These are phyloP conservation scores for Auanema freiburgensis DNA, from an alignment of 2,888 invertebrate genomes.

Conservation along the genomic window DNA sequence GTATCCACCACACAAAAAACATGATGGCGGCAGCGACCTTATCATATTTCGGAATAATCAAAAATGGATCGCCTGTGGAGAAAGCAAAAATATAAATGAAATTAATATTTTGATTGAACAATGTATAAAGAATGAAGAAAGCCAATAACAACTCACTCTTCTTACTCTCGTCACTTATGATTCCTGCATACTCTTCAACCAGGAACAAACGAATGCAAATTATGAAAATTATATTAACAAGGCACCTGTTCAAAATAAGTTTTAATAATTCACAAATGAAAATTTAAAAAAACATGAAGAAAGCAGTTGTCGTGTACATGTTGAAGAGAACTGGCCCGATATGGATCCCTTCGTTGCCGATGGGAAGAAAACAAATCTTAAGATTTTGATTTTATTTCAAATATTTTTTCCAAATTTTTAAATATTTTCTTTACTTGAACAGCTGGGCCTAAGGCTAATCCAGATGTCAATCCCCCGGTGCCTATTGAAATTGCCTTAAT, in stretches of 20 bases:
- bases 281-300: conserved; percentile 25
- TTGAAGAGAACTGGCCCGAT: conserved; percentile 32
- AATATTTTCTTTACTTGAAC: conserved; percentile 31
- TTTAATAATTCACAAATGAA: neutral
- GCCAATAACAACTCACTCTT: conserved; percentile 5
- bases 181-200: conserved; percentile 40
- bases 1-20: conserved; percentile 34
- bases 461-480: conserved; percentile 39
- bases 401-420: conserved; percentile 3
- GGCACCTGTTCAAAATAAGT: neutral
- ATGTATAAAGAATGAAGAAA: neutral
- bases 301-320: conserved; percentile 42
- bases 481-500: conserved; percentile 39
- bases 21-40: conserved; percentile 22
- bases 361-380: conserved; percentile 18
- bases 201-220: conserved; percentile 9
- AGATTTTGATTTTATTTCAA: neutral
- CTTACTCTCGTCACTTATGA: conserved; percentile 32
- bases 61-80: conserved; percentile 19
- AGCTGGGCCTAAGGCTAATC: conserved; percentile 42
- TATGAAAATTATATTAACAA: neutral
- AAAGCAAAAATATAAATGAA: neutral
- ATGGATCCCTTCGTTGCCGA: conserved; percentile 8
- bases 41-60: conserved; percentile 38
- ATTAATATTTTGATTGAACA: conserved; percentile 1